Percentiles rank a stretch among this genome's conserved stretches.
These are phyloP conservation scores for Paramuricea clavata DNA, from an alignment of 92 coral and sea anemone species.

Conservation along the genomic window DNA sequence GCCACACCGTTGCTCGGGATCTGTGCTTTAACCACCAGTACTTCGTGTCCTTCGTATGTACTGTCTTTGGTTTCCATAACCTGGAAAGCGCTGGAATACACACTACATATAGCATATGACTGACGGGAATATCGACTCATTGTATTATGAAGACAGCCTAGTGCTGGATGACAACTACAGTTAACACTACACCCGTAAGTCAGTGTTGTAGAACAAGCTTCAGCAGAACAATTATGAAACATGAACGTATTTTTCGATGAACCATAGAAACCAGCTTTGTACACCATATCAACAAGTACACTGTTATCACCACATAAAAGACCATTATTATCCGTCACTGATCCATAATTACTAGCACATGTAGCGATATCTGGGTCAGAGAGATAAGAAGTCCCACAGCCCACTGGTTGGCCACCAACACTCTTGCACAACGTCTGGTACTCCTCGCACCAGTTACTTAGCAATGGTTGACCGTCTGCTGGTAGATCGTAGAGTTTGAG, in stretches of 20 bases:
- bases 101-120: constrained; percentile 18
- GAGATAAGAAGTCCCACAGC: constrained; percentile 53
- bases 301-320: constrained; percentile 55
- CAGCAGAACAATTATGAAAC: constrained; percentile 53
- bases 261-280: constrained; percentile 51
- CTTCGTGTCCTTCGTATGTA: constrained; percentile 5
- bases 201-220: constrained; percentile 37
- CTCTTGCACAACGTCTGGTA: constrained; percentile 61
- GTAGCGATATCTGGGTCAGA: constrained; percentile 40
- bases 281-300: constrained; percentile 43
- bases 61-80: constrained; percentile 8
- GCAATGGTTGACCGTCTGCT: not conserved
- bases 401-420: constrained; percentile 61
- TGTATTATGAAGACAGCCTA: not conserved
- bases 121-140: not conserved
- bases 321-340: constrained; percentile 66
- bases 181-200: not conserved
- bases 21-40: constrained; percentile 56
- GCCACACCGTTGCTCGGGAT: constrained; percentile 58
- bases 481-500: not conserved
- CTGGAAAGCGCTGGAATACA: constrained; percentile 2
- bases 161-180: constrained; percentile 25
- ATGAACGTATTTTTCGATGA: constrained; percentile 62
- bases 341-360: constrained; percentile 55
- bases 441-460: constrained; percentile 62